Conservation (phyloP, 37 sponge, comb jelly and placozoan genomes). For the Aphrocallistes beatrix region DNA sequence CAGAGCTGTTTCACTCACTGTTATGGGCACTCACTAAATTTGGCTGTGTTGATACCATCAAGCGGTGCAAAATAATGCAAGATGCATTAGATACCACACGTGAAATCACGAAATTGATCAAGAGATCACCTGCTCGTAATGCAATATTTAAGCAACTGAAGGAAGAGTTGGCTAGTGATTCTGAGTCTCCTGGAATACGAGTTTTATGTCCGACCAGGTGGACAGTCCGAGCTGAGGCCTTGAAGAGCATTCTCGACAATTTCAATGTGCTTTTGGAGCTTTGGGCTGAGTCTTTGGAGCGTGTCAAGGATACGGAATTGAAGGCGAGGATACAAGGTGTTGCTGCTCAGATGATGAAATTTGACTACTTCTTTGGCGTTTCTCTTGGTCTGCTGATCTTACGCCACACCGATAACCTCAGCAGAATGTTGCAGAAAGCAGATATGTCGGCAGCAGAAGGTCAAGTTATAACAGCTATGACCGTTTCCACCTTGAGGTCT, state of each 20-base stretch:
- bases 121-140: constrained; percentile 37
- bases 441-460: constrained; percentile 56
- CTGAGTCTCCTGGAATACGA: constrained; percentile 36
- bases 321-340: constrained; percentile 48
- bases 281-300: constrained; percentile 37
- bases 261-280: constrained; percentile 29
- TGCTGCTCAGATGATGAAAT: constrained; percentile 32
- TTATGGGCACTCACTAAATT: constrained; percentile 32
- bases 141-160: constrained; percentile 30
- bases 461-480: constrained; percentile 28
- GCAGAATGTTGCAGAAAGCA: constrained; percentile 26
- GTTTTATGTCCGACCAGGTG: constrained; percentile 34
- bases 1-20: constrained; percentile 29
- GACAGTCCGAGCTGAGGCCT: constrained; percentile 27
- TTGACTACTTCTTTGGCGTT: constrained; percentile 21
- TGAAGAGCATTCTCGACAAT: constrained; percentile 43
- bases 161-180: constrained; percentile 26
- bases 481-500: constrained; percentile 15
- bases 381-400: background rate
- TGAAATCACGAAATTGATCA: constrained; percentile 42
- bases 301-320: constrained; percentile 41
- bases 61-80: constrained; percentile 35
- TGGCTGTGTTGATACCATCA: constrained; percentile 37
- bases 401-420: constrained; percentile 26
- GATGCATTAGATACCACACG: constrained; percentile 43